Evolutionary conservation across 35 echinoderm and acorn worm species (phyloP).

Genomic region (Apostichopus californicus): DNA sequence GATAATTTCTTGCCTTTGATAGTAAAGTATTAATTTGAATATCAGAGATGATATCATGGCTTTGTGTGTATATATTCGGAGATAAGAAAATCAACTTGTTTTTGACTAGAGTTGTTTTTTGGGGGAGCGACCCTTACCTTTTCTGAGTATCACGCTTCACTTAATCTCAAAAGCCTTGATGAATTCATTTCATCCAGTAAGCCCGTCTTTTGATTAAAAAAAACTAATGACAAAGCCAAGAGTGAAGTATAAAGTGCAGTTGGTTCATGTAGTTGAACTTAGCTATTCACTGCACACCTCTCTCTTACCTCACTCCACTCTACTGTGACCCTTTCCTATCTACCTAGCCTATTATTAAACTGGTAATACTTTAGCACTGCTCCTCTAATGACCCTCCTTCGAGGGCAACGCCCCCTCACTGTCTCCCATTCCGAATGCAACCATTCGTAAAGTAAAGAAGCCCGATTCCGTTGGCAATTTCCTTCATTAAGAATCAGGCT

Average conservation of each 20-base stretch:
- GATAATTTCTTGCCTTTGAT: no score
- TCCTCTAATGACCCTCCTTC: no score
- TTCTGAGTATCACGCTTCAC: neutral
- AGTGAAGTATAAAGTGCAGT: neutral
- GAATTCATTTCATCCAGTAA: neutral
- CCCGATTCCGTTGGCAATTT: no score
- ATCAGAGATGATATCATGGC: neutral
- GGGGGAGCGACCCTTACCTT: neutral
- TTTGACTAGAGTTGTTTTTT: neutral
- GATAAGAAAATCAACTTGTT: neutral
- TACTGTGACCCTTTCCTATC: neutral
- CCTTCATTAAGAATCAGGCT: no score
- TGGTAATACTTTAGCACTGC: no score
- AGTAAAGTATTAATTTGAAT: no score
- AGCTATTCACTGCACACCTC: neutral
- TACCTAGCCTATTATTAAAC: no score
- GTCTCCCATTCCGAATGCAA: no score
- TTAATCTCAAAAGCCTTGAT: neutral
- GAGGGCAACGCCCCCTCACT: no score
- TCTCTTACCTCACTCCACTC: neutral
- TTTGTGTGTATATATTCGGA: neutral
- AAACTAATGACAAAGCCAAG: neutral
- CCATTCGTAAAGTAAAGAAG: no score
- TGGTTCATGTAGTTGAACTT: neutral
- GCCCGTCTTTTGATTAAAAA: neutral